Evolutionary conservation across 2,113 vertebrate species (phyloP).

Genomic region (Dendrocopos noguchii): DNA sequence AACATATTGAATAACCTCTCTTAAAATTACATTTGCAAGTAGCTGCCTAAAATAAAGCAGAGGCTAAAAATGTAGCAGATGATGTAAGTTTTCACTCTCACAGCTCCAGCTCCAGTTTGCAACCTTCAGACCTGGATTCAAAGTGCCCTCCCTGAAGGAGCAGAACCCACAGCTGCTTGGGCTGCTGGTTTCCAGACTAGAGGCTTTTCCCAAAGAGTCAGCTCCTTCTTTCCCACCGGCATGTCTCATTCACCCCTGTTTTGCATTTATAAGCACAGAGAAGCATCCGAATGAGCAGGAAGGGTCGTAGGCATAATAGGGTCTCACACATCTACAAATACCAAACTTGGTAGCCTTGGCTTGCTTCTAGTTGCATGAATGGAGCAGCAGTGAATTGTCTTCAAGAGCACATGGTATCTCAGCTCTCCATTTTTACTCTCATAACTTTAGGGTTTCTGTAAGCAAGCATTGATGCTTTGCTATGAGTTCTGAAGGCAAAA

Average conservation of each 20-base stretch:
- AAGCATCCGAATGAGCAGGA: background rate
- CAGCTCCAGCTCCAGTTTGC: background rate
- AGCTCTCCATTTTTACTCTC: background rate
- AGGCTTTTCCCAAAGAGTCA: background rate
- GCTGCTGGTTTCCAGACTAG: background rate
- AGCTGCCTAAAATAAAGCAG: background rate
- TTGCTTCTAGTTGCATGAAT: background rate
- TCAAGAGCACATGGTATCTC: background rate
- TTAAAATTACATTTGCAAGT: background rate
- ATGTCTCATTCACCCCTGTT: fast-evolving
- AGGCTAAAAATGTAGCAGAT: background rate
- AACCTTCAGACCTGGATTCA: background rate
- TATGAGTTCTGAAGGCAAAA: background rate
- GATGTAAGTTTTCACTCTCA: background rate
- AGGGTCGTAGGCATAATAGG: background rate
- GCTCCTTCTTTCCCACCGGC: background rate
- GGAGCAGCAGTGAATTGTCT: background rate
- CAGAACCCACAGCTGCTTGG: background rate
- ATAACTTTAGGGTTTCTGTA: background rate
- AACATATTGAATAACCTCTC: background rate
- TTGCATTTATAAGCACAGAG: background rate
- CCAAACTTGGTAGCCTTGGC: fast-evolving
- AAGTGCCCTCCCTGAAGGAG: background rate
- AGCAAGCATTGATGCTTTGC: background rate
- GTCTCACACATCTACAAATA: background rate